Conservation (phyloP, 2,888 invertebrate genomes). For the Tinea pellionella region DNA sequence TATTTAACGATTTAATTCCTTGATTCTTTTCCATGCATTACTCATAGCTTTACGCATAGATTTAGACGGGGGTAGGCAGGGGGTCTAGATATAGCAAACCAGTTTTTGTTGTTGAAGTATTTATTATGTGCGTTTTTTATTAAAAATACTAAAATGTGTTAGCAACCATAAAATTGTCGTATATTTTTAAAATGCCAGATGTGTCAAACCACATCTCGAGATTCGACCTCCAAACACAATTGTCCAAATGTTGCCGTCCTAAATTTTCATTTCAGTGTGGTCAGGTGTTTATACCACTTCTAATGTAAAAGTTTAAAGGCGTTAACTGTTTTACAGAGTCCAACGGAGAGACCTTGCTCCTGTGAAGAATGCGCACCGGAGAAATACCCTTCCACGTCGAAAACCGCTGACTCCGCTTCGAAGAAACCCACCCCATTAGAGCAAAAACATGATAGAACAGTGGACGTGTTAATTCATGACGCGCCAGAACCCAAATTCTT, state of each 20-base stretch:
- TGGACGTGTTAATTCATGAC: conserved; percentile 58
- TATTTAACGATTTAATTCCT: neutral
- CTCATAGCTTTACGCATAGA: no score
- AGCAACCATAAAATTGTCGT: neutral
- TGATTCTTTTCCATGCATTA: neutral
- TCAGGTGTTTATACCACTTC: neutral
- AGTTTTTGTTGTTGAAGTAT: no score
- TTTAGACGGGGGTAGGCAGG: no score
- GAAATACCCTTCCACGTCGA: conserved; percentile 25
- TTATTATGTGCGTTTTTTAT: no score
- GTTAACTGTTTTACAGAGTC: conserved; percentile 36
- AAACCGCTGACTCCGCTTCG: conserved; percentile 18
- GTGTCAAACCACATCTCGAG: neutral
- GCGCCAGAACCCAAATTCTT: conserved; percentile 58
- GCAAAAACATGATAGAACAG: conserved; percentile 45
- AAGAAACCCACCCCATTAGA: conserved; percentile 33
- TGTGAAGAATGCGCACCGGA: conserved; percentile 45
- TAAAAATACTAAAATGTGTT: neutral
- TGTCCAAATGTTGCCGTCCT: neutral
- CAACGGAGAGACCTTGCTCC: conserved; percentile 52
- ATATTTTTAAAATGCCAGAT: neutral
- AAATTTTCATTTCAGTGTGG: conserved; percentile 34
- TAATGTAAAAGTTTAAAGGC: neutral
- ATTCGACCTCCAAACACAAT: neutral
- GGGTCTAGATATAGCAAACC: no score